Base-by-base conservation (phyloP, 1,140 invertebrate species). In the Arctopsyche grandis region DNA sequence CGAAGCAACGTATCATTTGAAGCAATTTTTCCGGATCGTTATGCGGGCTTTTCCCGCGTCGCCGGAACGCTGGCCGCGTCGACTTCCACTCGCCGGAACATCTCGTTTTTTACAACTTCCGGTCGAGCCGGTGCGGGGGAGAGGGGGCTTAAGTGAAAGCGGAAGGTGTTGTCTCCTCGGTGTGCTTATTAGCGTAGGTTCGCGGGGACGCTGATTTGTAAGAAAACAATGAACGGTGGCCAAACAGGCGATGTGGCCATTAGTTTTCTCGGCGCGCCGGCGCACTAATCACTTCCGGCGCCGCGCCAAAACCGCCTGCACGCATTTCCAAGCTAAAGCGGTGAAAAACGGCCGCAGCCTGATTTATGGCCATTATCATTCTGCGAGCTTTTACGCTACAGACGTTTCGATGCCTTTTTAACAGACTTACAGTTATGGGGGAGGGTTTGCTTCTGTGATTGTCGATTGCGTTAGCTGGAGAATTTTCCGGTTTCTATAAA, bases 201-300 rank as follows among this genome's bases (percentile, higher is more conserved):
- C 24, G 29, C 22, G 24, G 16, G 29, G 26, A 16, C 10, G 21
- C 29, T 69, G 75, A 82, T 82, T 79, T 82, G 80, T 82, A 78
- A 63, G 63, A 82, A 82, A 82, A 82, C 81, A 82, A 82, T 80
- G 77, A 79, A 82, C 60, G 76, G 75, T 80, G 73, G 78, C 76
- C 79, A 52, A 44, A 69, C 81, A 82, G 79, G 81, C 81, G 75
- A 82, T 82, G 56, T 58, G 43, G 73, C 77, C 78, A 82, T 82
- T 82, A 82, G 75, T 75, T 74, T 70, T 76, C 38, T n/a, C 44
- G 22, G 38, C 63, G 71, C 69, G 46, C 56, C 66, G 75, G 66
- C 46, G 43, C 52, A 29, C 81, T 82, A 82, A 82, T 82, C 75
- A 77, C 52, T 79, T 82, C 78, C 75, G 81, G 24, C 43, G 38